phyloP scores from a whole-genome alignment of 2,888 invertebrate species.

The Rapana venosa region DNA sequence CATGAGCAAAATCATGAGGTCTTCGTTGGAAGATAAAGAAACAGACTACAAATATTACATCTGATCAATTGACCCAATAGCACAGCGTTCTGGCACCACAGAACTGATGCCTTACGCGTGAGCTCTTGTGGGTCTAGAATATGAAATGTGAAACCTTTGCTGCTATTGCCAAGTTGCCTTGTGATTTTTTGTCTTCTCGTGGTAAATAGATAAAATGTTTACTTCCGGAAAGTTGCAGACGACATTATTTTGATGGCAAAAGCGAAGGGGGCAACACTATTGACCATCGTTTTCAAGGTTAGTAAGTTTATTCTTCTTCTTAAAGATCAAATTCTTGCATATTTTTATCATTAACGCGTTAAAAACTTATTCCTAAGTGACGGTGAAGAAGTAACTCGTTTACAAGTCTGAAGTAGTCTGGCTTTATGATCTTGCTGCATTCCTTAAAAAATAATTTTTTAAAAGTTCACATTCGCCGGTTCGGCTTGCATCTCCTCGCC shows the following conservation, averaged over 20 bases:
- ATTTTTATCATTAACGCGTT: too few relatives aligned
- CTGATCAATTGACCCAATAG: too few relatives aligned
- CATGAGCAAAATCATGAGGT: too few relatives aligned
- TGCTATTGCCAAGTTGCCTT: neutral
- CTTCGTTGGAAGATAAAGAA: too few relatives aligned
- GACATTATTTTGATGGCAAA: neutral
- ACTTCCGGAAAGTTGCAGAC: conserved; percentile 10
- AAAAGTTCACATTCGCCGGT: too few relatives aligned
- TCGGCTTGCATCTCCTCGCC: too few relatives aligned
- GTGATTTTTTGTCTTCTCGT: neutral
- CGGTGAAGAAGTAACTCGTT: neutral
- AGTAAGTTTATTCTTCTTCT: neutral
- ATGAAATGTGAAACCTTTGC: neutral
- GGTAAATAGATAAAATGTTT: neutral
- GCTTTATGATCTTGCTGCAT: neutral
- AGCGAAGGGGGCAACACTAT: neutral
- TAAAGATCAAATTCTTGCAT: neutral
- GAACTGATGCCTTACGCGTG: neutral
- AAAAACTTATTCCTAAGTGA: neutral
- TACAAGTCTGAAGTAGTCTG: neutral
- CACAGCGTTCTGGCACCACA: neutral
- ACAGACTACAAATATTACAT: too few relatives aligned
- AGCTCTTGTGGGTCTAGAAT: too few relatives aligned
- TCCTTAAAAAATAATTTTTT: neutral
- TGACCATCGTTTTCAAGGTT: neutral